Base-by-base conservation (phyloP, 2,888 invertebrate species). In the Dicranocentrus wangi region DNA sequence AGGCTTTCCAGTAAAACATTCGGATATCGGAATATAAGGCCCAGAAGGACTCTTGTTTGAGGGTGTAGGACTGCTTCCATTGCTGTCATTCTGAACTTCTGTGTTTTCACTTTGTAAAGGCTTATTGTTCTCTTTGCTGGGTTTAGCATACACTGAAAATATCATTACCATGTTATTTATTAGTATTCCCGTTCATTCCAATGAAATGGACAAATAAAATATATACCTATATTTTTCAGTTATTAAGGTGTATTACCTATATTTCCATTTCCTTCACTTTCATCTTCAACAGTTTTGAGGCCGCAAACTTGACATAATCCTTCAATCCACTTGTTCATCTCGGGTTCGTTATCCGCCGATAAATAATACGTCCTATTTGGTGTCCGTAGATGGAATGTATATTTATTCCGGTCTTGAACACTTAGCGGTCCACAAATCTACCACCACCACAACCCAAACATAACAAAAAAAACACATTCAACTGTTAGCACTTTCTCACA, bases 311-410 rank as follows among this genome's bases (percentile, higher is more conserved):
- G 93, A 89, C 98, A 98, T 86, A 98, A 94, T 82, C 94, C 95
- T 88, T 95, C 94, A 10, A 98, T 97, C 98, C 98, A 98, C 88
- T 93, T 93, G 87, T 94, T 94, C 97, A 98, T 97, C 87, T 97
- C 97, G 60, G 92, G 91, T 88, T 97, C 96, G 39, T 94, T 93
- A 87, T 97, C 96, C 0, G 97, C 96, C 80, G 97, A 97, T 86
- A 98, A 91, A 89, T 96, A 97, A 88, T 97, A 98, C 39, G 93
- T 94, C 86, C 98, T 91, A 85, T 94, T 93, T 42, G 95, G 94
- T 69, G 96, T 97, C 88, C 94, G 94, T 47, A 97, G 94, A 87
- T 95, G 95, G 88, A 97, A 97, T 90, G 96, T 95, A 39, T 71
- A 76, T 28, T 23, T 68, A 87, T 94, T 93, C 87, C 94, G 72